Base-by-base conservation (phyloP, 2,797 vertebrate genomes). In the Rhinatrema bivittatum region DNA sequence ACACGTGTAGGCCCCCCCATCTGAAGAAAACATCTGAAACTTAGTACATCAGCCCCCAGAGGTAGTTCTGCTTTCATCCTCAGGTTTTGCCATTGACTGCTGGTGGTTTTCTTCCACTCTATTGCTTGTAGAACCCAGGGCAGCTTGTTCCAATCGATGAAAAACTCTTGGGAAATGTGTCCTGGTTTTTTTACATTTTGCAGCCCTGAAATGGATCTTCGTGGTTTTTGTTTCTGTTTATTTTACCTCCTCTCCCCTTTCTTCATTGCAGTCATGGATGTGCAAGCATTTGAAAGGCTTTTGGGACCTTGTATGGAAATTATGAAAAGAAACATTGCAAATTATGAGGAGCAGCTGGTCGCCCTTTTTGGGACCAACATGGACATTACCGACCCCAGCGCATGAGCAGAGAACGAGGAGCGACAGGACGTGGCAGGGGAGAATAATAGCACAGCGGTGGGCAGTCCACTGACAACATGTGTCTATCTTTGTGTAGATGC, bases 281-380 rank as follows among this genome's bases (percentile, higher is more conserved):
- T 99, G 46, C 79, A 98, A 70, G 96, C 95, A 42, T 98, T 99
- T 51, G 96, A 99, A 85, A 91, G 95, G 72, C 81, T 99, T 76
- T 78, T 99, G 76, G 96, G 96, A 60, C 96, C 96, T 15, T 99
- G 96, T 84, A 99, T 94, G 96, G 95, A 99, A 74, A 99, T 99
- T 78, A 98, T 99, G 94, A 99, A 99, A 83, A 91, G 96, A 58
- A 99, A 99, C 79, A 99, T 99, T 67, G 85, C 89, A 29, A 97
- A 98, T 77, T 99, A 98, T 42, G 93, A 99, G 70, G 96, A 98
- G 66, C 96, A 99, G 59, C 84, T 99, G 57, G 86, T 93, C 50
- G 84, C 86, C 55, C 78, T 99, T 55, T 99, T 99, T 82, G 92
- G 89, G 74, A 87, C 90, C 79, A 91, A 93, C 69, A 90, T 91